A percentile compares a stretch with the other conserved stretches of the same genome.
These are phyloP conservation scores for Damaliscus lunatus DNA, from an alignment of 2,113 vertebrate species.

Conservation along the genomic window DNA sequence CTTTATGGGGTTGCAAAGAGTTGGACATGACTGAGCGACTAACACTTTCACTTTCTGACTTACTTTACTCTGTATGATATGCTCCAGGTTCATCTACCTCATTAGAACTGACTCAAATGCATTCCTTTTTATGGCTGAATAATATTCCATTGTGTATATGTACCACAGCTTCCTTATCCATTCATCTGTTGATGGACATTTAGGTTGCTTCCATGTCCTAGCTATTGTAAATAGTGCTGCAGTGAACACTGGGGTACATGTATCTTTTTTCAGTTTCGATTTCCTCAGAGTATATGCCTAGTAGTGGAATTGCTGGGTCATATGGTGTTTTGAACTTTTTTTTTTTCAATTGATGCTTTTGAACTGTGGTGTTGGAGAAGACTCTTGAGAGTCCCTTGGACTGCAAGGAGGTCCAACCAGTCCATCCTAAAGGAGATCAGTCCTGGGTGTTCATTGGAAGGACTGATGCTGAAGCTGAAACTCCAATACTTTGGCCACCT, in stretches of 20 bases:
- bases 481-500: too few relatives aligned
- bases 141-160: background rate
- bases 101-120: background rate
- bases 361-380: too few relatives aligned
- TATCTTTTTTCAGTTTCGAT: background rate
- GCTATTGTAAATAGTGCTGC: background rate
- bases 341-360: too few relatives aligned
- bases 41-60: background rate
- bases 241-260: background rate
- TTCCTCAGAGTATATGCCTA: background rate
- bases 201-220: background rate
- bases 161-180: background rate
- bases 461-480: too few relatives aligned
- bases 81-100: background rate
- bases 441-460: too few relatives aligned
- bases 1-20: background rate
- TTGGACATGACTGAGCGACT: fast-evolving
- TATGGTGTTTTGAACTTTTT: background rate
- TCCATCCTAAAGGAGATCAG: too few relatives aligned
- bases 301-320: background rate
- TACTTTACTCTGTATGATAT: background rate
- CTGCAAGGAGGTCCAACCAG: too few relatives aligned
- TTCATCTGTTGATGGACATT: background rate
- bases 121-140: background rate
- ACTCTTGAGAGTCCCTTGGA: too few relatives aligned